Evolutionary conservation across 2,113 vertebrate genomes (phyloP), one percentile per base, ranked within the genome.

Genomic region (Beaufortia kweichowensis): DNA sequence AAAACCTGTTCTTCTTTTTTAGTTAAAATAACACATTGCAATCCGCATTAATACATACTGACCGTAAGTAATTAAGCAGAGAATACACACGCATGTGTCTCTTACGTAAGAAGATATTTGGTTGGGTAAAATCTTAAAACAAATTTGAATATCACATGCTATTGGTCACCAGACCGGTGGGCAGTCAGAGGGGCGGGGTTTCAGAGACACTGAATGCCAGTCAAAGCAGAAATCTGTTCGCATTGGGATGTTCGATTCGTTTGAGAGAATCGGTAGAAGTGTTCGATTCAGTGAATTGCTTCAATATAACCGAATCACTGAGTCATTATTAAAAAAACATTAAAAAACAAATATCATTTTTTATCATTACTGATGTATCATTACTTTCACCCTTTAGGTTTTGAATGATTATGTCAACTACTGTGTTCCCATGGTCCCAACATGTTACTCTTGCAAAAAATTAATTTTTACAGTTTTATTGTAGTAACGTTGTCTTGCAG

Each of bases 71-170:
- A 76, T 29, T 59, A 63, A 57, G 50, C 39, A 48, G 71, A 74
- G 57, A 62, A 74, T 48, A 33, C 53, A 57, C 61, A 75, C n/a
- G 29, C 17, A 65, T 71, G 24, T 11, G 64, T 17, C 50, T 69
- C 26, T 89, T 87, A 88, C 85, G 89, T 87, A 90, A 91, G 85
- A 79, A 75, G 67, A 15, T 15, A 43, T 86, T 75, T 72, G 65
- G 87, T 92, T 91, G 90, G 91, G 76, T 85, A 79, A 29, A 85
- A 80, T 86, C 84, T 4, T 82, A 88, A 88, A 83, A 85, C 78
- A 81, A 86, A 88, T 88, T 87, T 82, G 79, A 89, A 86, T 61
- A 63, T 21, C 3, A n/a, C 24, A 2, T 48, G 56, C 67, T 86
- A 93, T 92, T 93, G 91, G 91, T 15, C 63, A 6, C 12, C 5